phyloP scores from a whole-genome alignment of 2,888 invertebrate genomes.

The Ormyrus thymus region DNA sequence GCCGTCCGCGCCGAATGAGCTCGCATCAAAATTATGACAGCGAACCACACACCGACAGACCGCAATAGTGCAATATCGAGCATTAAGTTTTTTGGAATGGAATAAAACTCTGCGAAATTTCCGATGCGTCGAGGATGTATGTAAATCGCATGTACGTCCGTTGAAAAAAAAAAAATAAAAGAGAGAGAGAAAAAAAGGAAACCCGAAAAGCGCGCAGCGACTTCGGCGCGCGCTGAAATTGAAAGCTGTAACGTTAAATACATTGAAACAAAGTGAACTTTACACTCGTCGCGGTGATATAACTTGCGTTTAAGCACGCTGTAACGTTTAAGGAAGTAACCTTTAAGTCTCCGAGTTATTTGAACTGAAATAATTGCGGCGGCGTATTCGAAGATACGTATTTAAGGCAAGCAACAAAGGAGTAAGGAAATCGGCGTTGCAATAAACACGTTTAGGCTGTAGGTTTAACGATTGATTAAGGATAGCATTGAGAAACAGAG shows the following conservation, averaged over 20 bases:
- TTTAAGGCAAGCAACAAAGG: conserved; percentile 11
- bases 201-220: no score
- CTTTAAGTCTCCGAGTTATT: conserved; percentile 46
- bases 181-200: no score
- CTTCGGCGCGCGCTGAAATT: no score
- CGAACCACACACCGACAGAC: conserved; percentile 12
- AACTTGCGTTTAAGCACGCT: conserved; percentile 56
- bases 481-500: neutral
- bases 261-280: conserved; percentile 51
- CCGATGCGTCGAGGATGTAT: conserved; percentile 46
- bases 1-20: conserved; percentile 67
- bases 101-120: conserved; percentile 47
- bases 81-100: conserved; percentile 48
- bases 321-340: conserved; percentile 51
- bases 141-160: conserved; percentile 23
- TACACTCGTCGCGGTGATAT: conserved; percentile 57
- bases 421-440: conserved; percentile 39
- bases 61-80: conserved; percentile 55
- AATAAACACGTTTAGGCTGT: conserved; percentile 49
- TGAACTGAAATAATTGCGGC: neutral
- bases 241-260: neutral
- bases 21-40: conserved; percentile 64
- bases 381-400: no score
- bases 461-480: conserved; percentile 21
- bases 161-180: neutral